These are phyloP conservation scores for Parus major DNA, from an alignment of 2,113 vertebrate species.

Conservation along the genomic window DNA sequence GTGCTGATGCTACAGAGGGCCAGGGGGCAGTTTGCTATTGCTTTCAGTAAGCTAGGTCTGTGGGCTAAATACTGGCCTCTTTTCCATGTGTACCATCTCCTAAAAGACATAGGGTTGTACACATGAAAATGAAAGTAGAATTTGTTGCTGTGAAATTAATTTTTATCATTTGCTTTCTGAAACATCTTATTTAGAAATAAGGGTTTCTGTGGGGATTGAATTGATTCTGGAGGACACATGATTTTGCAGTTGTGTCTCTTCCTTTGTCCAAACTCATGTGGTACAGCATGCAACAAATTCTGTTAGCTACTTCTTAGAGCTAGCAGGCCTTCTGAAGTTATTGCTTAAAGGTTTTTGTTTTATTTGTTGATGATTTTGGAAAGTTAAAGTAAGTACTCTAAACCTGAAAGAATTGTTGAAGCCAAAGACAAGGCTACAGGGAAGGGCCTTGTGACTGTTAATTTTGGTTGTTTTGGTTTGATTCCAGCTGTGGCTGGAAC, in stretches of 20 bases:
- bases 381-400: neutral
- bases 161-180: slow-evolving; percentile 37
- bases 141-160: slow-evolving; percentile 11
- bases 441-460: neutral
- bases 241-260: neutral
- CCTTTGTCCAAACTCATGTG: neutral
- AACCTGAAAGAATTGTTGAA: neutral
- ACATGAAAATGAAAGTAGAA: neutral
- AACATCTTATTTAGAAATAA: neutral
- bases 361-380: neutral
- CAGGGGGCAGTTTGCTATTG: neutral
- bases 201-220: neutral
- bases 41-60: neutral
- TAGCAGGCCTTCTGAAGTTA: neutral
- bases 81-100: neutral
- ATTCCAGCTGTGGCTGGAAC: neutral
- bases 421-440: neutral
- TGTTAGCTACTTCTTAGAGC: neutral
- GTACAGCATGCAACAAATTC: neutral
- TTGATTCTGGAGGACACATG: neutral
- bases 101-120: neutral
- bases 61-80: neutral
- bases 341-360: neutral
- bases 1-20: neutral
- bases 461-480: neutral